phyloP scores from a whole-genome alignment of 2,888 invertebrate species.

The Acanthosepion pharaonis region DNA sequence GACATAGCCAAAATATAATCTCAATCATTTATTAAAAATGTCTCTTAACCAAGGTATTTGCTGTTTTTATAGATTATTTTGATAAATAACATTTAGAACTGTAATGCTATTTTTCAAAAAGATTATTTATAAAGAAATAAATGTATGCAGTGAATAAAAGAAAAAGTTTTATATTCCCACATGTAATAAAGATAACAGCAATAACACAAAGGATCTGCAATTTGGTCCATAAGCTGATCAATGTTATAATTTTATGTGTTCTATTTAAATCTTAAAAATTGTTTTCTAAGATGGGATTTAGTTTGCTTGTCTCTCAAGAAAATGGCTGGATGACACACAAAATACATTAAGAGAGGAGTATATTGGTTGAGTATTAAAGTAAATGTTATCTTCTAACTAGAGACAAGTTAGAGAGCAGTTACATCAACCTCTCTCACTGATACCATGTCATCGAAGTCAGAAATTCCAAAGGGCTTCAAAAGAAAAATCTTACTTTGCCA shows the following conservation, averaged over 20 bases:
- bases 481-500: not conserved
- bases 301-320: not conserved
- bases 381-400: not conserved
- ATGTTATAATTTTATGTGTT: not conserved
- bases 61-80: too few species aligned
- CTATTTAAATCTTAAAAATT: not conserved
- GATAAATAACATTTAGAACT: too few species aligned
- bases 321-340: conserved; percentile 24
- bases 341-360: not conserved
- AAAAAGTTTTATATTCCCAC: too few species aligned
- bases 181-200: not conserved
- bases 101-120: too few species aligned
- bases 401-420: not conserved
- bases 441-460: not conserved
- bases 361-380: not conserved
- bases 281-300: too few species aligned
- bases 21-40: too few species aligned
- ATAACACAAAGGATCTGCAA: not conserved
- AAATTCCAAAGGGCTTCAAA: not conserved
- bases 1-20: not conserved
- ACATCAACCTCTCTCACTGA: not conserved
- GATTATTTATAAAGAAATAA: too few species aligned
- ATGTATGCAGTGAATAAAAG: too few species aligned
- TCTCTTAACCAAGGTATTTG: too few species aligned
- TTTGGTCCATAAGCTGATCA: not conserved